These are phyloP conservation scores for Onychostruthus taczanowskii DNA, from an alignment of 2,113 vertebrate genomes.

Conservation along the genomic window DNA sequence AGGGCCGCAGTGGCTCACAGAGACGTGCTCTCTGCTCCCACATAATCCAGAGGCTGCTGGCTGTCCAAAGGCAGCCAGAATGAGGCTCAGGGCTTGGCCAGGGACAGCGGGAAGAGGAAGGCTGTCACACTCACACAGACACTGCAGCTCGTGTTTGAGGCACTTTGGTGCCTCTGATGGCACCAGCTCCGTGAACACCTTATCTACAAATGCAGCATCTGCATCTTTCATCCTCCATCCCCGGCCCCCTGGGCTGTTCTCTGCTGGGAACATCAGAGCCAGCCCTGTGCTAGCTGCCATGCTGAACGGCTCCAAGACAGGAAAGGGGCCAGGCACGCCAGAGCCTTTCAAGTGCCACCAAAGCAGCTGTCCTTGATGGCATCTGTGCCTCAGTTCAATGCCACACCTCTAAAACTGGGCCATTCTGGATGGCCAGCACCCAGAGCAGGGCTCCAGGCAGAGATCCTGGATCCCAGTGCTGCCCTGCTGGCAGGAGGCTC, in stretches of 20 bases:
- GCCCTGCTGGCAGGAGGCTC: not conserved
- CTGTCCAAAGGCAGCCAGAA: not conserved
- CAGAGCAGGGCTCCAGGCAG: not conserved
- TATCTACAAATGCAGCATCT: conserved; percentile 46
- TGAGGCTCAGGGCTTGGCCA: rapidly evolving
- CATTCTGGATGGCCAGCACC: rapidly evolving
- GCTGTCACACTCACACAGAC: not conserved
- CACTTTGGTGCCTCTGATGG: not conserved
- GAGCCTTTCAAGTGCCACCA: not conserved
- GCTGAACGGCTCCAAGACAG: rapidly evolving
- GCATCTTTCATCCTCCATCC: not conserved
- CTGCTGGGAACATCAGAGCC: rapidly evolving
- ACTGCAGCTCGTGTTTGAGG: not conserved
- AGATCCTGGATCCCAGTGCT: rapidly evolving
- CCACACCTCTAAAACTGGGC: not conserved
- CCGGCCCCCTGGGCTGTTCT: not conserved
- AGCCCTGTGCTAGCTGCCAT: rapidly evolving
- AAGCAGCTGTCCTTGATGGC: not conserved
- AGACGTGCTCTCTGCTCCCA: not conserved
- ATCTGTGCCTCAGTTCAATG: not conserved
- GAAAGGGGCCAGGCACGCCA: not conserved
- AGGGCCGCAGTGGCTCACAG: not conserved
- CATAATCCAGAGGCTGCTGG: not conserved
- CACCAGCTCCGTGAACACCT: not conserved
- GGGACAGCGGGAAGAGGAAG: not conserved